Evolutionary conservation across 2,113 vertebrate genomes (phyloP).

Genomic region (Recurvirostra avosetta): DNA sequence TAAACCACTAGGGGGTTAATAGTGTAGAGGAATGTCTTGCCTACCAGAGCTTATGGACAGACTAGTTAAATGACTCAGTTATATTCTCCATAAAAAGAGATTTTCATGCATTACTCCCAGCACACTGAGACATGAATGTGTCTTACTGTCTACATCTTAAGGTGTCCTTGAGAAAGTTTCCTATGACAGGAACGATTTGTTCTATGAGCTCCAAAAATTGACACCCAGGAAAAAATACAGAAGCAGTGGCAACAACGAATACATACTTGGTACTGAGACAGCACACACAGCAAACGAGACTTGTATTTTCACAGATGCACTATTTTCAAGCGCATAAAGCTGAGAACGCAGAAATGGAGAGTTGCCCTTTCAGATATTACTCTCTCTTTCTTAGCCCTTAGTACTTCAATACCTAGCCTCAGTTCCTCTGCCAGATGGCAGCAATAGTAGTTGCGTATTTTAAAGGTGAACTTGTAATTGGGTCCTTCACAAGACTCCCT

Average conservation of each 20-base stretch:
- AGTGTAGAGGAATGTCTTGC: not conserved
- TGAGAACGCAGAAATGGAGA: not conserved
- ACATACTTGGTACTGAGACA: not conserved
- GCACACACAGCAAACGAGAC: not conserved
- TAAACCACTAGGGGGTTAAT: constrained; percentile 53
- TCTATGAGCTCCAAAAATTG: not conserved
- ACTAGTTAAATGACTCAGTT: not conserved
- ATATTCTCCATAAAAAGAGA: constrained; percentile 20
- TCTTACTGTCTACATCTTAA: not conserved
- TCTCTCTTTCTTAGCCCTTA: not conserved
- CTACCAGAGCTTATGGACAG: constrained; percentile 3
- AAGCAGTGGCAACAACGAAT: not conserved
- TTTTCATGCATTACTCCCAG: constrained; percentile 42
- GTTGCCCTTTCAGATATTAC: not conserved
- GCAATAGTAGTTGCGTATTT: not conserved
- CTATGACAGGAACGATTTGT: not conserved
- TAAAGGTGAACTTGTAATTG: not conserved
- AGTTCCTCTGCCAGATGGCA: not conserved
- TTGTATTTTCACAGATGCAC: not conserved
- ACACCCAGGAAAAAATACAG: not conserved
- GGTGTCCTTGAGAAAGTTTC: constrained; percentile 24
- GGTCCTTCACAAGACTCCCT: not conserved
- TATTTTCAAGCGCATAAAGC: not conserved
- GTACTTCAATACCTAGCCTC: not conserved
- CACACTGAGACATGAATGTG: not conserved